Evolutionary conservation across 2,888 invertebrate species (phyloP), one percentile per base, ranked within the genome.

Genomic region (Pomacea canaliculata): DNA sequence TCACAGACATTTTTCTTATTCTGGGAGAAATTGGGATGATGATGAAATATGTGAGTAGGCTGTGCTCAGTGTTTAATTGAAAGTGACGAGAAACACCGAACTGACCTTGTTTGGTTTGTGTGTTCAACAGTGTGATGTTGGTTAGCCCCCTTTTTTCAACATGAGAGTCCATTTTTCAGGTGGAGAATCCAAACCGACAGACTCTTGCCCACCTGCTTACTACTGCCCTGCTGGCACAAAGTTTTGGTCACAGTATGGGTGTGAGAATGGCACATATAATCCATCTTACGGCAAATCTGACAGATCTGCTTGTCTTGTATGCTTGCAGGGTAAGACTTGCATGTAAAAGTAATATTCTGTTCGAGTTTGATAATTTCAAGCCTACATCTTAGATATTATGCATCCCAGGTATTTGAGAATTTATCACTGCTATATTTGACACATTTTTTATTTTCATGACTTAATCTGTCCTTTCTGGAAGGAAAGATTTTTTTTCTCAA

Each of bases 261-360:
- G 90, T 83, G 85, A 85, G 1, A 89, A 89, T 67, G 90, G 90
- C 18, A 89, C 89, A 1, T 90, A 88, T 82, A 89, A 89, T 74
- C 83, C 84, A 68, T 70, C 74, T 13, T 80, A 81, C 49, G 87
- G 88, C 48, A 78, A 83, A 65, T 80, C 79, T n/a, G 80, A 76
- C 23, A 83, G 82, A n/a, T 73, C 81, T 7, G 83, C 89, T 59
- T 90, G 90, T 80, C 84, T 86, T 76, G 83, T 85, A 78, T 89
- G 89, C 73, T 86, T 85, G 18, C 87, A 86, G 82, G 90, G 90
- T 89, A 78, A 73, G 80, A 67, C 23, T 37, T 49, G 49, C 23
- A 37, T 59, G 49, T 9, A 70, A n/a, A 23, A 67, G 4, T 67
- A 23, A n/a, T 59, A 19, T 60, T 18, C 16, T 19, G n/a, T 60